Conservation (phyloP, 2,797 vertebrate species). For the Potorous gilbertii region DNA sequence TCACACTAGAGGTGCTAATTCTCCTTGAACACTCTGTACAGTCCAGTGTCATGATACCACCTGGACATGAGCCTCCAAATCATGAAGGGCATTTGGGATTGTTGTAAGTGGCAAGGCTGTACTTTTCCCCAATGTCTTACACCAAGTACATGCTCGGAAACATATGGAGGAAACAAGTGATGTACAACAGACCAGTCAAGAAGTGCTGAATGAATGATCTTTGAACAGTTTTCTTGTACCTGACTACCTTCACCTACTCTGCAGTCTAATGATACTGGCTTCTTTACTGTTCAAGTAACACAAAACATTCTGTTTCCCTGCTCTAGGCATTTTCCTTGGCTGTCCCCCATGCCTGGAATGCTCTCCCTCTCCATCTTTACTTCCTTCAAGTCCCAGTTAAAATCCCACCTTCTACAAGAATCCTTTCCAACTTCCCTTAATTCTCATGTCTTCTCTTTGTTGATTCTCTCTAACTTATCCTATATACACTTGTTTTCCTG, state of each 20-base stretch:
- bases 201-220: neutral
- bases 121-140: neutral
- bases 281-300: neutral
- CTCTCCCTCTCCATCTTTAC: neutral
- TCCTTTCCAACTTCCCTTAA: neutral
- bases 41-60: neutral
- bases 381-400: neutral
- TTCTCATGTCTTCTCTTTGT: neutral
- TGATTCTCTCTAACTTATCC: neutral
- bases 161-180: neutral
- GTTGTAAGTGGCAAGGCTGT: neutral
- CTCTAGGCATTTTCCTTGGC: neutral
- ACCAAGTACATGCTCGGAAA: neutral
- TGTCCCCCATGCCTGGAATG: neutral
- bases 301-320: neutral
- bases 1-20: neutral
- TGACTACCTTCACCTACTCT: neutral
- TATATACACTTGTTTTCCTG: neutral
- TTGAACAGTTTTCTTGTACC: neutral
- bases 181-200: neutral
- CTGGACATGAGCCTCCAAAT: neutral
- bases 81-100: neutral
- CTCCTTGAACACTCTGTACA: neutral
- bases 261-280: neutral
- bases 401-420: neutral